phyloP scores from a whole-genome alignment of 2,797 vertebrate genomes.

The Danio albolineatus region DNA sequence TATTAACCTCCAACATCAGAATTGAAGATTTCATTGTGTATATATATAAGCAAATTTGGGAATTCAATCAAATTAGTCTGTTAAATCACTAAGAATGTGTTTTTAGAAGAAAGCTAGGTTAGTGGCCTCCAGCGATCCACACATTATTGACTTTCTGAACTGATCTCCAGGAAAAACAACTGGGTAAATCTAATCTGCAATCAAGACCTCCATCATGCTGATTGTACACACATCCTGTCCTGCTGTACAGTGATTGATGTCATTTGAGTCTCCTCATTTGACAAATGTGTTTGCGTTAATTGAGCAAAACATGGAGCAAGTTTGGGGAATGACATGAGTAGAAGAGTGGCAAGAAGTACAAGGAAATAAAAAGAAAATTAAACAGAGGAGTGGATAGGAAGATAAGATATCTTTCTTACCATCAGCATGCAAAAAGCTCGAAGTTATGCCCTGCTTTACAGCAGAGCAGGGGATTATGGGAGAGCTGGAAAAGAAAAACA shows the following conservation, averaged over 20 bases:
- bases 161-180: constrained; percentile 72
- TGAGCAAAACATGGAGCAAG: constrained; percentile 43
- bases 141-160: constrained; percentile 29
- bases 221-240: constrained; percentile 57
- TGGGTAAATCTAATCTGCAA: constrained; percentile 73
- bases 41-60: not conserved
- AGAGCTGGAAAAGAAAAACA: constrained; percentile 56
- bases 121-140: constrained; percentile 23
- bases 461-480: constrained; percentile 58
- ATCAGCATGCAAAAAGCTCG: constrained; percentile 65
- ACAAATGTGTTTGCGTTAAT: constrained; percentile 37
- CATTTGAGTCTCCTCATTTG: constrained; percentile 18
- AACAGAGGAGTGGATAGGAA: not conserved
- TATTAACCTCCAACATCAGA: not conserved
- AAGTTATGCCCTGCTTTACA: constrained; percentile 50
- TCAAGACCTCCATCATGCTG: constrained; percentile 72
- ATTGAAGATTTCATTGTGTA: not conserved
- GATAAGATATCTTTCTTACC: constrained; percentile 13
- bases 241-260: constrained; percentile 1
- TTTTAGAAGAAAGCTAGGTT: not conserved
- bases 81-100: not conserved
- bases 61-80: not conserved
- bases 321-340: constrained; percentile 1
- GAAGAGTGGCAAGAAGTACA: not conserved
- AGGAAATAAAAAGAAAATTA: constrained; percentile 32